phyloP scores from a whole-genome alignment of 2,113 vertebrate genomes.

The Phrynosoma blainvillii region DNA sequence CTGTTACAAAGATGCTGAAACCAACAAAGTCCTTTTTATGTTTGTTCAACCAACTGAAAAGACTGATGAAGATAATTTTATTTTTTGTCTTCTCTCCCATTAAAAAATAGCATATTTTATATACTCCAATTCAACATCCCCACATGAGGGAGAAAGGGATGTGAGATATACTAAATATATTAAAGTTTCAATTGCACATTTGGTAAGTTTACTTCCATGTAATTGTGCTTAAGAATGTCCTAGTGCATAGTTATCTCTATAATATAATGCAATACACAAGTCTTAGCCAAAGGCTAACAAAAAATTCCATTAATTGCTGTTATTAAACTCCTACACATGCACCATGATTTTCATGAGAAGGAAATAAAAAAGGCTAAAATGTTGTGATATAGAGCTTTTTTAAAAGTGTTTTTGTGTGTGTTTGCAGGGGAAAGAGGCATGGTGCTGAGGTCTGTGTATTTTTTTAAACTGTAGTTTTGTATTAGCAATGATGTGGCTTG shows the following conservation, averaged over 20 bases:
- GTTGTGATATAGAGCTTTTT: neutral
- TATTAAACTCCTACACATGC: neutral
- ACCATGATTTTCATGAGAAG: neutral
- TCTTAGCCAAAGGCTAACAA: neutral
- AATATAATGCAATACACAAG: neutral
- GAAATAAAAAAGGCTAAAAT: neutral
- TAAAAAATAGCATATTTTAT: constrained; percentile 13
- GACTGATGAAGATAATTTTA: constrained; percentile 1
- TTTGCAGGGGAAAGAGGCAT: neutral
- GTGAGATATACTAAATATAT: neutral
- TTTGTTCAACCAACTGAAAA: constrained; percentile 3
- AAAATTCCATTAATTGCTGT: neutral
- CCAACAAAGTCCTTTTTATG: constrained; percentile 15
- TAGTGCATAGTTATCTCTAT: neutral
- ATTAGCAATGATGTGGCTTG: neutral
- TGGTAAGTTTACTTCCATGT: neutral
- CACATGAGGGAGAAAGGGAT: neutral
- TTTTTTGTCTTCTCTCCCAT: neutral
- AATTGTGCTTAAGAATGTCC: neutral
- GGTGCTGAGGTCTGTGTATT: neutral
- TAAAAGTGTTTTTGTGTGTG: neutral
- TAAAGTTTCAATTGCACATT: neutral
- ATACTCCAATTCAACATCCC: neutral
- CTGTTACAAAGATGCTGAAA: constrained; percentile 12
- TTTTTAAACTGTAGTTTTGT: neutral